Conservation (phyloP, 2,888 invertebrate genomes). For the Tryphoninae sp. region DNA sequence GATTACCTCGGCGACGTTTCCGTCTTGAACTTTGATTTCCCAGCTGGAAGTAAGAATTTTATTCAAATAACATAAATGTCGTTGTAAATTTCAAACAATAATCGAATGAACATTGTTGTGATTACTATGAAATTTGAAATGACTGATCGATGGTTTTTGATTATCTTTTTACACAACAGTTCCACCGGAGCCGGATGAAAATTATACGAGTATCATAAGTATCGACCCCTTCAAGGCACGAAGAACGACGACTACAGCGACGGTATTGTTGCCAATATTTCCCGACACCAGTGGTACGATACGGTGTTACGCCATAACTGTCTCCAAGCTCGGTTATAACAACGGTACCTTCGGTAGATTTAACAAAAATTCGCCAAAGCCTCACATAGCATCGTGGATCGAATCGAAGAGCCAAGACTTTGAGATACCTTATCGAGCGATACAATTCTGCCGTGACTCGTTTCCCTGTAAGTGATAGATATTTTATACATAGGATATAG, state of each 20-base stretch:
- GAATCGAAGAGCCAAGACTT: constrained; percentile 75
- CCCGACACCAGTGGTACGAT: constrained; percentile 72
- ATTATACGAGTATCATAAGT: constrained; percentile 73
- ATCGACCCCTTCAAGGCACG: constrained; percentile 74
- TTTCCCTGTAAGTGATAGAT: constrained; percentile 67
- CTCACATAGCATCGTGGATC: constrained; percentile 73
- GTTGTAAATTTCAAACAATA: constrained; percentile 8
- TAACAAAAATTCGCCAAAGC: constrained; percentile 68
- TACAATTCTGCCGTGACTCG: constrained; percentile 70
- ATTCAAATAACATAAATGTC: constrained; percentile 1
- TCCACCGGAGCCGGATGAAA: constrained; percentile 72
- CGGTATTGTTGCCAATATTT: constrained; percentile 76
- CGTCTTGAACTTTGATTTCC: constrained; percentile 66
- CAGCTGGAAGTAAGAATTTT: constrained; percentile 75
- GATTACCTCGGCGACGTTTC: constrained; percentile 64
- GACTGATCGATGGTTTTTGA: background rate
- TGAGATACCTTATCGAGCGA: constrained; percentile 75
- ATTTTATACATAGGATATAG: background rate
- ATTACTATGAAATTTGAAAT: no score
- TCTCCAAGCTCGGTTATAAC: constrained; percentile 70
- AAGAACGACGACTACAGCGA: constrained; percentile 72
- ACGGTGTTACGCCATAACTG: constrained; percentile 75
- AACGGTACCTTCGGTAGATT: constrained; percentile 64
- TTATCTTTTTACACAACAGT: constrained; percentile 67
- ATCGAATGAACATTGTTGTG: no score